Conservation (phyloP, 2,888 invertebrate species). For the Nemurella pictetii region DNA sequence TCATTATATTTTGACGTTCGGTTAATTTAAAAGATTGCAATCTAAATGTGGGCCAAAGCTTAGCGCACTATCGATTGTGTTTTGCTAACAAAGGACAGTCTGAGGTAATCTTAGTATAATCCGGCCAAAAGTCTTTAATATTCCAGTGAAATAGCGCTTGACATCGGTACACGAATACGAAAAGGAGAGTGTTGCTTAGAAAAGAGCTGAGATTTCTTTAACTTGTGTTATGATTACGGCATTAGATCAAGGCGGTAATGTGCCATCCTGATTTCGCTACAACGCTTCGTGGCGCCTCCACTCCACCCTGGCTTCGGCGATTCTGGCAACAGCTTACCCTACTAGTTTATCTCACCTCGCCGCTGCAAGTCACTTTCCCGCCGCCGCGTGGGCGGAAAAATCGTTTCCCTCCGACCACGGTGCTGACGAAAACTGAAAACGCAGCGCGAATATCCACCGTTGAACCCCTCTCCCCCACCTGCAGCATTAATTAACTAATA, state of each 20-base stretch:
- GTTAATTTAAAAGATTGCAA: slow-evolving; percentile 8
- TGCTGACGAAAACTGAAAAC: neutral
- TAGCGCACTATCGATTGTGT: neutral
- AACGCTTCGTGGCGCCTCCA: too few species aligned
- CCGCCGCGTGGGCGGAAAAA: neutral
- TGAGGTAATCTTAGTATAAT: neutral
- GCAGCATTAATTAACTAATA: neutral
- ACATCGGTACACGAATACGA: neutral
- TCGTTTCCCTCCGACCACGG: neutral
- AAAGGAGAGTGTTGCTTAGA: neutral
- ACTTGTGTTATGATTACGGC: neutral
- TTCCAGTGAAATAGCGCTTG: neutral
- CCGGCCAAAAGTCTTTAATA: neutral
- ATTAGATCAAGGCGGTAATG: too few species aligned
- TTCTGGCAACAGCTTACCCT: too few species aligned
- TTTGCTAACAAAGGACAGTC: neutral
- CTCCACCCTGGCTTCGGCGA: neutral
- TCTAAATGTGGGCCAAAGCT: neutral
- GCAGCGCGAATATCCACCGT: neutral
- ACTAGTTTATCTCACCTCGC: neutral
- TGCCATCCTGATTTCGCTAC: too few species aligned
- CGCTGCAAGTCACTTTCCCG: neutral
- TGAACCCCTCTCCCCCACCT: neutral
- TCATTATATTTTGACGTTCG: slow-evolving; percentile 3
- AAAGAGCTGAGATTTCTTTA: neutral